These are phyloP conservation scores for Tragulus kanchil DNA, from an alignment of 2,113 vertebrate genomes.

Conservation along the genomic window DNA sequence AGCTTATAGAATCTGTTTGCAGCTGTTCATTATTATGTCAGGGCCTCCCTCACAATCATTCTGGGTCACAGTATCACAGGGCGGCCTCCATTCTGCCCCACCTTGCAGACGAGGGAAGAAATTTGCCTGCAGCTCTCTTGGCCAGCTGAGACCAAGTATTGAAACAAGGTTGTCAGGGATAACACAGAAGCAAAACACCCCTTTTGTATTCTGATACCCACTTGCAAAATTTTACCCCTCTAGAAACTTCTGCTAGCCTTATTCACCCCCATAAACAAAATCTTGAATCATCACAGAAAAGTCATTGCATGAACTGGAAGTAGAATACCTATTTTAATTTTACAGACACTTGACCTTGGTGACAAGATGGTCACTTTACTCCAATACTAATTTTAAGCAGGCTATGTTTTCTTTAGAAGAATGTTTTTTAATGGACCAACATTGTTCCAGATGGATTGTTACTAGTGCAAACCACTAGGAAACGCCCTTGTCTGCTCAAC, in stretches of 20 bases:
- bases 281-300: constrained; percentile 34
- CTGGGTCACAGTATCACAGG: background rate
- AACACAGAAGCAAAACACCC: background rate
- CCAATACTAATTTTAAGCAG: background rate
- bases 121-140: background rate
- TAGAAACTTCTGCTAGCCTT: background rate
- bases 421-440: background rate
- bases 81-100: background rate
- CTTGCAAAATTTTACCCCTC: background rate
- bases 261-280: background rate
- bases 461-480: constrained; percentile 60
- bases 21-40: background rate
- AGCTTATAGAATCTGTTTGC: background rate
- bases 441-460: constrained; percentile 31
- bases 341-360: background rate
- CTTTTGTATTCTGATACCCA: background rate
- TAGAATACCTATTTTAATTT: constrained; percentile 26
- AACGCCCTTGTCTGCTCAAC: background rate
- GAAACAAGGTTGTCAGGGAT: background rate
- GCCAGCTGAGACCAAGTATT: background rate
- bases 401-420: constrained; percentile 31
- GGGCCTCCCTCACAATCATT: background rate
- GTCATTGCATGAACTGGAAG: background rate
- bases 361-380: background rate
- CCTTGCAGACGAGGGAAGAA: background rate